These are phyloP conservation scores for Pedionomus torquatus DNA, from an alignment of 2,113 vertebrate genomes.

Conservation along the genomic window DNA sequence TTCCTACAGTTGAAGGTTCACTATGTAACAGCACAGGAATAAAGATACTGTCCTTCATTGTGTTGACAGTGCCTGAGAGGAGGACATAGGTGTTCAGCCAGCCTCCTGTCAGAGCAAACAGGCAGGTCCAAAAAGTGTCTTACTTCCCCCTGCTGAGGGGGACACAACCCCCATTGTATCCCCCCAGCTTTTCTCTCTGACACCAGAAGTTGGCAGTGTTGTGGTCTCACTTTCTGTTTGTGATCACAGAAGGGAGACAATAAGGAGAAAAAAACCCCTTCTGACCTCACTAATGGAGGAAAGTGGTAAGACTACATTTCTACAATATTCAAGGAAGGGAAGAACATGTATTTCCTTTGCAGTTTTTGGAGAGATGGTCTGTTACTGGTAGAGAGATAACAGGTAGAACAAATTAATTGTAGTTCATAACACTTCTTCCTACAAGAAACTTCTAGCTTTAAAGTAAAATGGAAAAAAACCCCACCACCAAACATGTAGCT, in stretches of 20 bases:
- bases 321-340: not conserved
- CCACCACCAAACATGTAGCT: not conserved
- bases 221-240: not conserved
- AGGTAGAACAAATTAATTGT: not conserved
- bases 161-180: too few species aligned
- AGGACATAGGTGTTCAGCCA: not conserved
- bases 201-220: not conserved
- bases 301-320: not conserved
- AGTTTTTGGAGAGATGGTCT: not conserved
- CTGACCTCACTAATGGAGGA: not conserved
- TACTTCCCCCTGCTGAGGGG: not conserved
- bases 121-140: not conserved
- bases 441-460: not conserved
- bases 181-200: not conserved
- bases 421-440: not conserved
- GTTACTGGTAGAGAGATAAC: not conserved
- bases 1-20: not conserved
- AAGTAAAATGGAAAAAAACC: not conserved
- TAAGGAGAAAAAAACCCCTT: accelerated
- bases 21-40: not conserved
- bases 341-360: not conserved
- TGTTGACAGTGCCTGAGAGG: not conserved
- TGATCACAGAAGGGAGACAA: not conserved
- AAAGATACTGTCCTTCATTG: not conserved
- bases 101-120: not conserved